A percentile compares a stretch with the other conserved stretches of the same genome.
Evolutionary conservation across 2,888 invertebrate genomes (phyloP).

Genomic region (Xestoiulus laeticollis): DNA sequence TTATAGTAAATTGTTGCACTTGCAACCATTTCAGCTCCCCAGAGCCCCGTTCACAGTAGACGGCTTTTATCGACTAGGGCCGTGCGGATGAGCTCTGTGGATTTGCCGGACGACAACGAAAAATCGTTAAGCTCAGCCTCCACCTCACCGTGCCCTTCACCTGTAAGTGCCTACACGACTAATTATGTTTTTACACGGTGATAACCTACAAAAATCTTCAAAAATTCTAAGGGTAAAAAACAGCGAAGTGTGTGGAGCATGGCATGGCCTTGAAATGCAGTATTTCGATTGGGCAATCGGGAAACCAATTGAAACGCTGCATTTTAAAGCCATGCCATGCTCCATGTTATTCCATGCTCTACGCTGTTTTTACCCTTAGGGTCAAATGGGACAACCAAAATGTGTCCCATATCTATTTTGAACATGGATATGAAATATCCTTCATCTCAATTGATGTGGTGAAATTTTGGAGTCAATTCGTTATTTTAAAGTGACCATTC

Average conservation of each 20-base stretch:
- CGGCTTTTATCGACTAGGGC: slow-evolving; percentile 75
- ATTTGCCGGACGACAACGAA: slow-evolving; percentile 88
- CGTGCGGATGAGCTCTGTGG: slow-evolving; percentile 92
- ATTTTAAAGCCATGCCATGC: too few relatives aligned
- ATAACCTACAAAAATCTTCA: background rate
- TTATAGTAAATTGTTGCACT: slow-evolving; percentile 27
- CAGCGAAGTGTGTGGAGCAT: too few relatives aligned
- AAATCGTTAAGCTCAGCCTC: slow-evolving; percentile 91
- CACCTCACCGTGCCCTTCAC: slow-evolving; percentile 92
- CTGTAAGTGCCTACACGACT: slow-evolving; percentile 65
- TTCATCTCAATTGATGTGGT: background rate
- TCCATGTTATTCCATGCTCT: too few relatives aligned
- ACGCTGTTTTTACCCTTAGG: too few relatives aligned
- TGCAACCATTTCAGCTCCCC: slow-evolving; percentile 73
- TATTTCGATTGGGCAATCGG: too few relatives aligned
- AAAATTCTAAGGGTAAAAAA: too few relatives aligned
- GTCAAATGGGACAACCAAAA: too few relatives aligned
- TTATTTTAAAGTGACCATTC: background rate
- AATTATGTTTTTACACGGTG: background rate
- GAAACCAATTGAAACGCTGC: too few relatives aligned
- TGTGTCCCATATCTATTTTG: too few relatives aligned
- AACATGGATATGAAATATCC: too few relatives aligned
- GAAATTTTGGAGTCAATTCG: background rate
- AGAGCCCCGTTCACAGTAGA: slow-evolving; percentile 89
- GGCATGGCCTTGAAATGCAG: too few relatives aligned